These are phyloP conservation scores for Jordanella pulchra DNA, from an alignment of 2,797 vertebrate genomes.

Conservation along the genomic window DNA sequence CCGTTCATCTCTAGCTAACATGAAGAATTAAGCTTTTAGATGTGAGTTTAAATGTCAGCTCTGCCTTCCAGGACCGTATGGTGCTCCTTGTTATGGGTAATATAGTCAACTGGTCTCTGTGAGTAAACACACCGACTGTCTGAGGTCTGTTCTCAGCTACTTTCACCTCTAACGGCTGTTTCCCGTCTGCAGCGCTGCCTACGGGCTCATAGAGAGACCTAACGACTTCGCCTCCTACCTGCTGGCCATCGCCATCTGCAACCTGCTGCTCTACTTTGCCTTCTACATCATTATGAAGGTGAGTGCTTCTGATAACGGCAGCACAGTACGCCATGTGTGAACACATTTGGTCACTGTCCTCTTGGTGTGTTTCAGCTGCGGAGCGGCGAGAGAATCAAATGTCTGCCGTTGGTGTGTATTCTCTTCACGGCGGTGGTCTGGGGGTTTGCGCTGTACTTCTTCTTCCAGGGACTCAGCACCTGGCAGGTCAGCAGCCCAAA, in stretches of 20 bases:
- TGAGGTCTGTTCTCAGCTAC: fast-evolving
- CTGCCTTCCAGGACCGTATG: slow-evolving; percentile 88
- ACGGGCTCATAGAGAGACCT: slow-evolving; percentile 90
- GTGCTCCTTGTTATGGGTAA: slow-evolving; percentile 98
- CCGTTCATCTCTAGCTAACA: no score
- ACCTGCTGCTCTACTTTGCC: slow-evolving; percentile 96
- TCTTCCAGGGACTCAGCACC: slow-evolving; percentile 98
- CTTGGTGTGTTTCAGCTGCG: slow-evolving; percentile 82
- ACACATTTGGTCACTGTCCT: background rate
- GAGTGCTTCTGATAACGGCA: slow-evolving; percentile 16
- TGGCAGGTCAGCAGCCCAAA: slow-evolving; percentile 87
- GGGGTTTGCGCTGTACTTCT: slow-evolving; percentile 96
- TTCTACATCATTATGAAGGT: slow-evolving; percentile 99
- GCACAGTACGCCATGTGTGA: background rate
- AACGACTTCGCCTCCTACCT: slow-evolving; percentile 98
- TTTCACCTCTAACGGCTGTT: background rate
- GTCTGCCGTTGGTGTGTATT: slow-evolving; percentile 89
- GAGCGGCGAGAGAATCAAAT: slow-evolving; percentile 90
- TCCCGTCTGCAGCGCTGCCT: slow-evolving; percentile 84
- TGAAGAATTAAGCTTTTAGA: no score
- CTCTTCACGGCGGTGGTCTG: slow-evolving; percentile 93
- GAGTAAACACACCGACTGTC: slow-evolving; percentile 69
- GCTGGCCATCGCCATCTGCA: slow-evolving; percentile 97
- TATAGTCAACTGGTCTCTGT: slow-evolving; percentile 98
- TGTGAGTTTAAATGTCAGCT: background rate